Percentiles rank a stretch among this genome's conserved stretches.
phyloP scores from a whole-genome alignment of 1,140 invertebrate genomes.

The Pseudoatta argentina region DNA sequence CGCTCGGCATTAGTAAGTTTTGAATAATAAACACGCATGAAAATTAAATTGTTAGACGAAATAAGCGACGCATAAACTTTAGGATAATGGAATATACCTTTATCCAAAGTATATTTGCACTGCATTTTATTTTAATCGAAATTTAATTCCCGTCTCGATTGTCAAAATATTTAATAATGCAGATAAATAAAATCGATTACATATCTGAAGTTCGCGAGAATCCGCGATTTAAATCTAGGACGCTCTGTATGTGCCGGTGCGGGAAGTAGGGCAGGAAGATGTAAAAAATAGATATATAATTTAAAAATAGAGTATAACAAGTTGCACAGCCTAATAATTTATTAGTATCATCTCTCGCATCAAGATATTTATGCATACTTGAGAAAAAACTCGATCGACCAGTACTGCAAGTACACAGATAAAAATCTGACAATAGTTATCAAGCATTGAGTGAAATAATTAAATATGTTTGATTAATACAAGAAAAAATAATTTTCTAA shows the following conservation, averaged over 20 bases:
- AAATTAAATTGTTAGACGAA: constrained; percentile 37
- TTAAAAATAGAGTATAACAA: constrained; percentile 43
- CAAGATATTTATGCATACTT: background rate
- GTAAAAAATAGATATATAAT: constrained; percentile 53
- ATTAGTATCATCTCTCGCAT: background rate
- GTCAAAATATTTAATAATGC: constrained; percentile 29
- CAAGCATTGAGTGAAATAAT: too few relatives aligned
- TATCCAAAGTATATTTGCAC: background rate
- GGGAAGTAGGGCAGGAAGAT: constrained; percentile 39
- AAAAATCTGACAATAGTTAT: too few relatives aligned
- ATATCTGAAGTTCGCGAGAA: constrained; percentile 9
- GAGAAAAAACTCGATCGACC: background rate
- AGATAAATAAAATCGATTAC: constrained; percentile 31
- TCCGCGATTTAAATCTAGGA: constrained; percentile 30
- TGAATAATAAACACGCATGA: constrained; percentile 2
- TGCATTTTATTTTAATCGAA: background rate
- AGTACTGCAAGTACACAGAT: background rate
- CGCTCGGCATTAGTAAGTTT: constrained; percentile 26
- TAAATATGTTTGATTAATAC: too few relatives aligned
- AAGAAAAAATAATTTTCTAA: too few relatives aligned
- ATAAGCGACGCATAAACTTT: background rate
- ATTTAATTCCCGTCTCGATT: background rate
- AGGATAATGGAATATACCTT: background rate
- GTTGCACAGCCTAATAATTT: constrained; percentile 31
- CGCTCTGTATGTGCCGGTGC: constrained; percentile 13